Conservation (phyloP, 1,140 invertebrate species). For the Drosophila nigromelanica region DNA sequence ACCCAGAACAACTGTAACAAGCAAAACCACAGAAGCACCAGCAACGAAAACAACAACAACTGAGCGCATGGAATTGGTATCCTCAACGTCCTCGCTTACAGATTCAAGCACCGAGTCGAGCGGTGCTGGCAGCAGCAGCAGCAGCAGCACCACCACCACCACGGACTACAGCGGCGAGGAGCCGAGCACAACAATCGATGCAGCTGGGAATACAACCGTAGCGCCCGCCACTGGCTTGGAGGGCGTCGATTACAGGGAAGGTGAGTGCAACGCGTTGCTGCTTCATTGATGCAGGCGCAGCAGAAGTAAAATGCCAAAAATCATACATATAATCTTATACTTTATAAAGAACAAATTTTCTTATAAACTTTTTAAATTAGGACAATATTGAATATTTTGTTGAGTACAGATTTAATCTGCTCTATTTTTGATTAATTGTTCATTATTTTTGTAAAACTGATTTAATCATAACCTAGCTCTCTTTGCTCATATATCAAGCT, state of each 20-base stretch:
- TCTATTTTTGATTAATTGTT: too few relatives aligned
- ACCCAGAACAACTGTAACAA: conserved; percentile 66
- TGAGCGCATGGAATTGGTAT: conserved; percentile 51
- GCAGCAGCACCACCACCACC: conserved; percentile 40
- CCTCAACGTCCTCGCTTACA: conserved; percentile 55
- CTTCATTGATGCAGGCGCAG: conserved; percentile 16
- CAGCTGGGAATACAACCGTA: conserved; percentile 62
- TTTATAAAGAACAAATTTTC: too few relatives aligned
- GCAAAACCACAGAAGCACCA: conserved; percentile 66
- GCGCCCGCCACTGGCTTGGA: conserved; percentile 66
- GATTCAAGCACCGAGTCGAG: conserved; percentile 54
- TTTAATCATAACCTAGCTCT: background rate
- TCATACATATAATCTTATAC: background rate
- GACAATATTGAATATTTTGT: too few relatives aligned
- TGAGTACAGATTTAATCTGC: too few relatives aligned
- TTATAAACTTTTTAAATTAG: too few relatives aligned
- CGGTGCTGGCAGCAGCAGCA: too few relatives aligned
- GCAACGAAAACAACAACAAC: conserved; percentile 20
- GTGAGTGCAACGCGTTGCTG: conserved; percentile 54
- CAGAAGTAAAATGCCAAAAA: background rate
- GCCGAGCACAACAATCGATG: conserved; percentile 53
- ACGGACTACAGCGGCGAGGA: conserved; percentile 63
- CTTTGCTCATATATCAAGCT: too few relatives aligned
- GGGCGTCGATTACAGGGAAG: conserved; percentile 82
- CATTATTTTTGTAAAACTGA: too few relatives aligned